Base-by-base conservation (phyloP, 2,113 vertebrate genomes). In the Dascyllus trimaculatus region DNA sequence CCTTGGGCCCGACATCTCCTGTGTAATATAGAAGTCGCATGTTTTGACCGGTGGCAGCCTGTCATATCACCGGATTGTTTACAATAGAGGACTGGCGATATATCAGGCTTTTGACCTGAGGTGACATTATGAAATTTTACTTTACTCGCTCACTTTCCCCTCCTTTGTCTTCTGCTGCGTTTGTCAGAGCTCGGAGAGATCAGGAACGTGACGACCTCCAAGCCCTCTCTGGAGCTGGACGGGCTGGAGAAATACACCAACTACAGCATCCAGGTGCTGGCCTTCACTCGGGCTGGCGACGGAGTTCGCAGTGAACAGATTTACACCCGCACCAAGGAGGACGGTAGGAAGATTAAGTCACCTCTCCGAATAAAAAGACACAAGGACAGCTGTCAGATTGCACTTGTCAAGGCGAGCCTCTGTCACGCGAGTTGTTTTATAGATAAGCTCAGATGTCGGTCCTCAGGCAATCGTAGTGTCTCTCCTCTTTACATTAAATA, bases 201-300 rank as follows among this genome's bases (percentile, higher is more conserved):
- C 90, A 96, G 95, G 88, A 99, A 99, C 1, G 95, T 99, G 65
- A 99, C 97, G 1, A 98, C 97, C 11, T 95, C 96, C 0, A 96
- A 98, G 68, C 96, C 97, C 2, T 96, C 96, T 3, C 94, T 99
- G 81, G 98, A 99, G 89, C 92, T 99, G 91, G 97, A 98, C 1
- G 96, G 97, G 7, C 88, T 99, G 78, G 98, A 99, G 88, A 99
- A 99, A 82, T 99, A 97, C 78, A 99, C 98, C 89, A 99, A 99
- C 93, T 99, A 99, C 91, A 99, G 98, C 90, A 97, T 99, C 90
- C 98, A 99, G 87, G 97, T 99, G 85, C 71, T 99, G 93, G 95
- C 98, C 65, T 99, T 98, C 83, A 99, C 98, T 24, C 90, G 97
- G 13, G 98, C 98, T 0, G 98, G 98, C 4, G 98, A 99, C 0